These are phyloP conservation scores for Azemiops feae DNA, from an alignment of 2,113 vertebrate species.

Conservation along the genomic window DNA sequence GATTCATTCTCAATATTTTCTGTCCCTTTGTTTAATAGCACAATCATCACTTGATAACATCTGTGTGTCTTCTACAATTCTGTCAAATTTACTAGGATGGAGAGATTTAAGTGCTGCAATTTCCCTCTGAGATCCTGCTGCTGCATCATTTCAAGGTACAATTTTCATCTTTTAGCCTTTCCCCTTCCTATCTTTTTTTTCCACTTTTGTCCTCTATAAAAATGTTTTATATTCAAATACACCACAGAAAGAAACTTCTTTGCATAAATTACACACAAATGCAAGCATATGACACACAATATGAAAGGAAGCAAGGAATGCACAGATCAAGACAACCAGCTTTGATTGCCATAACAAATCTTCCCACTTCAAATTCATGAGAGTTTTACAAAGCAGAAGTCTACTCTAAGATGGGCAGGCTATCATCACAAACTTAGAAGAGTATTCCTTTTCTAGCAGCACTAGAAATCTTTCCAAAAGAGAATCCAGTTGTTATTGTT, in stretches of 20 bases:
- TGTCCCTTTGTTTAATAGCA: slow-evolving; percentile 46
- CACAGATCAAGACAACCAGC: slow-evolving; percentile 24
- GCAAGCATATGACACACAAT: slow-evolving; percentile 18
- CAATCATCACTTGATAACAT: slow-evolving; percentile 44
- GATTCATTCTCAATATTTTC: slow-evolving; percentile 44
- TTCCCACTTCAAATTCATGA: slow-evolving; percentile 10
- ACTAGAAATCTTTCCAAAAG: slow-evolving; percentile 3
- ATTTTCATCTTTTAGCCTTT: background rate
- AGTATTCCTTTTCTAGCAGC: background rate
- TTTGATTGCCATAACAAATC: background rate
- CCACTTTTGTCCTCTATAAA: background rate
- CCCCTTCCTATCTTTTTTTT: background rate
- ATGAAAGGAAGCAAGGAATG: slow-evolving; percentile 15
- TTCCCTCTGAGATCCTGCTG: slow-evolving; percentile 47
- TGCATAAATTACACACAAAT: background rate
- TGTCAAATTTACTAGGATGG: slow-evolving; percentile 38
- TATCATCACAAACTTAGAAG: background rate
- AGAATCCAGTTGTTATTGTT: background rate
- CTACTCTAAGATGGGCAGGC: background rate
- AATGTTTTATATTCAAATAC: slow-evolving; percentile 33
- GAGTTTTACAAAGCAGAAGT: slow-evolving; percentile 5
- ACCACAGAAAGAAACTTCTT: slow-evolving; percentile 6
- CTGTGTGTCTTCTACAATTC: slow-evolving; percentile 51
- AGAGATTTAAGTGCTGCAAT: slow-evolving; percentile 47
- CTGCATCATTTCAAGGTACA: slow-evolving; percentile 31